These are phyloP conservation scores for Hemitrygon akajei DNA, from an alignment of 2,797 vertebrate species.

Conservation along the genomic window DNA sequence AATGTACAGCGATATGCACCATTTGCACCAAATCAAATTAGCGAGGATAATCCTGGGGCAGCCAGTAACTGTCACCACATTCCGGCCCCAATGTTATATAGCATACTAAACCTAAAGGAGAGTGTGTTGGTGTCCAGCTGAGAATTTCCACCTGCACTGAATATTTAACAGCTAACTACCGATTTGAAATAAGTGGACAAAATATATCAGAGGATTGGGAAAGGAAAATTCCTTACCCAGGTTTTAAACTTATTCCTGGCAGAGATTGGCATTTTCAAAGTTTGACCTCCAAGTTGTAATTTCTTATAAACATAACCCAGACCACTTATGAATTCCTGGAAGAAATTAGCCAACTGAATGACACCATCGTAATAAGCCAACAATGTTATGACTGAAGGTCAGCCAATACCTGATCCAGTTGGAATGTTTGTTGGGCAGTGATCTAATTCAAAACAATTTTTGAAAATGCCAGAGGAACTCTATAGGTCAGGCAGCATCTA, in stretches of 20 bases:
- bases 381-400: neutral
- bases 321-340: neutral
- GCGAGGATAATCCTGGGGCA: no score
- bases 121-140: neutral
- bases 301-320: slow-evolving; percentile 6
- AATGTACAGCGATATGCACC: no score
- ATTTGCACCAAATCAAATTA: no score
- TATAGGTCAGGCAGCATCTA: no score
- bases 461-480: no score
- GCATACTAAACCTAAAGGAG: no score
- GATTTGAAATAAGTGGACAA: neutral
- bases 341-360: neutral
- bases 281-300: neutral
- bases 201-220: neutral
- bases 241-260: neutral
- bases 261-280: neutral
- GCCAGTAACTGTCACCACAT: no score
- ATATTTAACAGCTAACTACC: no score
- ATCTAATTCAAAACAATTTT: neutral
- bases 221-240: neutral
- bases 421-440: neutral
- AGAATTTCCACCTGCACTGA: neutral
- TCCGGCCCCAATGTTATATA: no score
- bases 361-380: neutral
- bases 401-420: neutral